Evolutionary conservation across 1,140 invertebrate species (phyloP).

Genomic region (Megalonaias nervosa): DNA sequence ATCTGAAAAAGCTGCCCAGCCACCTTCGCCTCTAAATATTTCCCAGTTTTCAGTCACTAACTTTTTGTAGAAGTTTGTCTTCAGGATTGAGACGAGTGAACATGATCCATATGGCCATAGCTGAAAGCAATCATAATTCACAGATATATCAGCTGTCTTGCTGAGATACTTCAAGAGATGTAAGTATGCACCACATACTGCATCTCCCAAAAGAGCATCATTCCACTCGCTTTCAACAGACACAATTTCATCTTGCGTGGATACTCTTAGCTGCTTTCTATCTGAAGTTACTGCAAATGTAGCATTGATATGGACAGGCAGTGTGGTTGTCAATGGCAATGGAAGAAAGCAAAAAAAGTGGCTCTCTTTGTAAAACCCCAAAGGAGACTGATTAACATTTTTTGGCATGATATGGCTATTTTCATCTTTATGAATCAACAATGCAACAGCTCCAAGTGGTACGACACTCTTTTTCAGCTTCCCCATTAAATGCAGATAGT

Average conservation of each 20-base stretch:
- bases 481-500: slow-evolving; percentile 8
- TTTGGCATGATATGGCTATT: too few relatives aligned
- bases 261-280: slow-evolving; percentile 24
- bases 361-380: slow-evolving; percentile 40
- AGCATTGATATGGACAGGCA: slow-evolving; percentile 53
- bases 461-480: slow-evolving; percentile 18
- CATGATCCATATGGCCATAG: too few relatives aligned
- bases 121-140: too few relatives aligned
- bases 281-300: slow-evolving; percentile 44
- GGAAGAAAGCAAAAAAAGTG: slow-evolving; percentile 54
- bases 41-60: too few relatives aligned
- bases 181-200: slow-evolving; percentile 21
- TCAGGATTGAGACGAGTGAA: too few relatives aligned
- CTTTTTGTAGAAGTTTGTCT: too few relatives aligned
- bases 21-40: too few relatives aligned
- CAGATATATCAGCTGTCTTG: too few relatives aligned
- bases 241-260: slow-evolving; percentile 39
- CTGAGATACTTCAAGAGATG: slow-evolving; percentile 4
- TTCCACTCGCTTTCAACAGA: slow-evolving; percentile 49
- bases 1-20: slow-evolving; percentile 7
- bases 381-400: too few relatives aligned
- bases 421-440: neutral
- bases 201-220: slow-evolving; percentile 37
- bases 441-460: slow-evolving; percentile 43
- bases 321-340: slow-evolving; percentile 37